phyloP scores from a whole-genome alignment of 2,888 invertebrate species.

The Lucinisca nassula region DNA sequence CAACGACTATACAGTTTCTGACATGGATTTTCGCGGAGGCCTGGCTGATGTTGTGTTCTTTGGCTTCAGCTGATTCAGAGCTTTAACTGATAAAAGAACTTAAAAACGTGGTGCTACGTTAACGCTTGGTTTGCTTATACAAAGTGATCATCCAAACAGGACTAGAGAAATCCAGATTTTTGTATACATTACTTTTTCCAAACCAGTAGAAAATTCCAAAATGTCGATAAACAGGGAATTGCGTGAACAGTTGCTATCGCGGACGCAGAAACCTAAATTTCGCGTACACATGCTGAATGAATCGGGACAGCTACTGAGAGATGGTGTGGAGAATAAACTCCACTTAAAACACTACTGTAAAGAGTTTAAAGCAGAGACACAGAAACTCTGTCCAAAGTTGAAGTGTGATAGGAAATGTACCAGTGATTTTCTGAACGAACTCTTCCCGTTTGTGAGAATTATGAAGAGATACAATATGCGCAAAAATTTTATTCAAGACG shows the following conservation, averaged over 20 bases:
- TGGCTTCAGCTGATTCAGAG: neutral
- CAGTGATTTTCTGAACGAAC: constrained; percentile 71
- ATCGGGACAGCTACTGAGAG: constrained; percentile 76
- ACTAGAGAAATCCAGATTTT: neutral
- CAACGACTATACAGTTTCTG: constrained; percentile 45
- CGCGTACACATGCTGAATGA: constrained; percentile 77
- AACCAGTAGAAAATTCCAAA: neutral
- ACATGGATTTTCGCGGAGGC: neutral
- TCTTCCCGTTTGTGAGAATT: constrained; percentile 85
- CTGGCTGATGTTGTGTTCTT: neutral
- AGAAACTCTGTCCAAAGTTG: constrained; percentile 57
- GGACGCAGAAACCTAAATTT: constrained; percentile 58
- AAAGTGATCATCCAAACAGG: neutral
- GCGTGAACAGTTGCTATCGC: constrained; percentile 56
- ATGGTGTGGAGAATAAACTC: constrained; percentile 65
- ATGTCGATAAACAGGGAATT: constrained; percentile 61
- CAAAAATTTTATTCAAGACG: constrained; percentile 91
- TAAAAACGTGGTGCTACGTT: too few species aligned
- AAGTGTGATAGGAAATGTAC: constrained; percentile 75
- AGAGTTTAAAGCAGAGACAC: constrained; percentile 36
- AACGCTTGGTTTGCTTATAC: too few species aligned
- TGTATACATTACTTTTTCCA: neutral
- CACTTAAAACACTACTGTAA: constrained; percentile 48
- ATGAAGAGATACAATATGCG: constrained; percentile 83
- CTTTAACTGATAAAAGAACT: too few species aligned